phyloP scores from a whole-genome alignment of 2,113 vertebrate genomes.

The Pogonocichla stellata region DNA sequence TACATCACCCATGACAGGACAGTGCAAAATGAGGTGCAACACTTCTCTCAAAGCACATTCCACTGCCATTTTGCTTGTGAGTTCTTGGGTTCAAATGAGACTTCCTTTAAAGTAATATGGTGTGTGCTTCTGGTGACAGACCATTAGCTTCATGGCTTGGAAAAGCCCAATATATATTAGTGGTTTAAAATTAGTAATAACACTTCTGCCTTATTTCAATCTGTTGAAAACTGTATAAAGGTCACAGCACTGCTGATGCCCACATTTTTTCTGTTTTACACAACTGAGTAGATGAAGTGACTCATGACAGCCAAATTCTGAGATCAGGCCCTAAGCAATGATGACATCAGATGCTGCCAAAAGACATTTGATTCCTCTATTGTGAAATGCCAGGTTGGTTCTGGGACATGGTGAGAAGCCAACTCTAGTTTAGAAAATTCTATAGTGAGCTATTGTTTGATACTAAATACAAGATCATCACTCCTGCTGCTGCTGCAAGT shows the following conservation, averaged over 20 bases:
- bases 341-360: conserved; percentile 41
- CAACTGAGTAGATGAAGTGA: conserved; percentile 4
- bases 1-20: neutral
- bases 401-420: conserved; percentile 28
- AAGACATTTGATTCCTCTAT: conserved; percentile 46
- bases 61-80: neutral
- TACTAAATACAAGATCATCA: conserved; percentile 4
- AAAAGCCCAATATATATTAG: neutral
- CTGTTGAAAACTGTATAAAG: conserved; percentile 1
- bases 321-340: conserved; percentile 33
- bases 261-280: conserved; percentile 29
- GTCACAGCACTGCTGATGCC: neutral
- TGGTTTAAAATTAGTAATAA: neutral
- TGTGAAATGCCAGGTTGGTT: conserved; percentile 59
- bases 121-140: neutral
- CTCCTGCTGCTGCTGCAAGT: conserved; percentile 20
- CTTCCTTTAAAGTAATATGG: neutral
- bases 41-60: neutral
- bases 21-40: neutral
- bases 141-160: neutral
- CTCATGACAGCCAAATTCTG: conserved; percentile 23
- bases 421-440: conserved; percentile 13
- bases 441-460: conserved; percentile 31
- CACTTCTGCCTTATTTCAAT: neutral
- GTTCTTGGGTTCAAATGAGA: neutral